These are phyloP conservation scores for Piprites chloris DNA, from an alignment of 2,113 vertebrate species.

Conservation along the genomic window DNA sequence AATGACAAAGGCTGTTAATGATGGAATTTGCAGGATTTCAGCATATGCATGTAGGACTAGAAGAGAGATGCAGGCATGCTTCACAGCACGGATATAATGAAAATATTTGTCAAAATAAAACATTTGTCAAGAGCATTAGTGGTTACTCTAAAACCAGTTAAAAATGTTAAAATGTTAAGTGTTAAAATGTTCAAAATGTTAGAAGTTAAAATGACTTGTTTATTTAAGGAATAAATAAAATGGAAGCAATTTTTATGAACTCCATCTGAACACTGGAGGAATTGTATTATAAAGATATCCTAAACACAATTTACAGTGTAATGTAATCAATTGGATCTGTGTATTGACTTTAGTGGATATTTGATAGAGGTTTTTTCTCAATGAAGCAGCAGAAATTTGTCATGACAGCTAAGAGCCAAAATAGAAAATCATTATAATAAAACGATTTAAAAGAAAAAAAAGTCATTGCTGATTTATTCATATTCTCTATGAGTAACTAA, in stretches of 20 bases:
- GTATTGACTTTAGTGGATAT: not conserved
- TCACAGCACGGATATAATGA: not conserved
- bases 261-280: not conserved
- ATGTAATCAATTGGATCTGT: not conserved
- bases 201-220: not conserved
- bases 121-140: not conserved
- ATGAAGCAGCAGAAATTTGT: slow-evolving; percentile 18
- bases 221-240: not conserved
- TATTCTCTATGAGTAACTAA: not conserved
- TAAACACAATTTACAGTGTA: not conserved
- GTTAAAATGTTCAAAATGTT: not conserved
- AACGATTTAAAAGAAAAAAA: not conserved
- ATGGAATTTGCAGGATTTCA: not conserved
- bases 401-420: not conserved
- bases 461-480: slow-evolving; percentile 13
- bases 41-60: rapidly evolving
- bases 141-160: not conserved
- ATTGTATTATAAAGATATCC: not conserved
- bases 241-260: not conserved
- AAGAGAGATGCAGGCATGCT: not conserved
- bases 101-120: not conserved
- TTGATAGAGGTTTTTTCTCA: not conserved
- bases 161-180: not conserved
- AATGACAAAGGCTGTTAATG: rapidly evolving
- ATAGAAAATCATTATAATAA: not conserved